Evolutionary conservation across 2,797 vertebrate species (phyloP), one percentile per base, ranked within the genome.

Genomic region (Phrynocephalus forsythii): DNA sequence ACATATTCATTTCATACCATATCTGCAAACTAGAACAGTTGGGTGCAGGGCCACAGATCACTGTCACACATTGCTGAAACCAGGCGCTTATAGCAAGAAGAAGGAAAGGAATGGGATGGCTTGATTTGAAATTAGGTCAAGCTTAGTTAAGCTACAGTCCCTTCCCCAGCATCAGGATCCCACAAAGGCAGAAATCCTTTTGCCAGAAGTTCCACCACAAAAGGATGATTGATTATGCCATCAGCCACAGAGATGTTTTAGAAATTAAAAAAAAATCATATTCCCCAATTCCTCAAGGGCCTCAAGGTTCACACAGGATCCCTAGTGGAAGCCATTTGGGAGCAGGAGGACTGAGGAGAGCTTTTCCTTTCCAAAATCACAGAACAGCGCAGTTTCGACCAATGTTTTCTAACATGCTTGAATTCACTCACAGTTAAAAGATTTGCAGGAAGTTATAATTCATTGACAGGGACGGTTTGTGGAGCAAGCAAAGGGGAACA

Each of bases 101-200:
- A 69, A 73, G 69, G 50, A 75, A 84, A 63, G 83, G 63, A 79
- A 15, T 60, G 52, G 16, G 33, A 63, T 76, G 18, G 60, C 22
- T 63, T 76, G 33, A 76, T 66, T 84, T 76, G 38, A 84, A n/a
- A 76, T 76, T 76, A 84, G 72, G 60, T 33, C 63, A 84, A 33
- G 48, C 20, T 48, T 24, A 60, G 18, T 76, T 63, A 84, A 44
- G 60, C 28, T 84, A 63, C 28, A 15, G 33, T 76, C 33, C 11
- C 15, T 28, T 67, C 24, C 10, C 56, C 24, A 84, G 75, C 72
- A 76, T 63, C 76, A 77, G 50, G 50, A 9, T 33, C 78, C 33
- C 22, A 60, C 69, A 72, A 5, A 1, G 18, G 60, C 13, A 5
- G 60, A 20, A 63, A 63, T 63, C 60, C 60, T 20, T 3, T 63